Evolutionary conservation across 2,888 invertebrate species (phyloP).

Genomic region (Lymantria dispar): DNA sequence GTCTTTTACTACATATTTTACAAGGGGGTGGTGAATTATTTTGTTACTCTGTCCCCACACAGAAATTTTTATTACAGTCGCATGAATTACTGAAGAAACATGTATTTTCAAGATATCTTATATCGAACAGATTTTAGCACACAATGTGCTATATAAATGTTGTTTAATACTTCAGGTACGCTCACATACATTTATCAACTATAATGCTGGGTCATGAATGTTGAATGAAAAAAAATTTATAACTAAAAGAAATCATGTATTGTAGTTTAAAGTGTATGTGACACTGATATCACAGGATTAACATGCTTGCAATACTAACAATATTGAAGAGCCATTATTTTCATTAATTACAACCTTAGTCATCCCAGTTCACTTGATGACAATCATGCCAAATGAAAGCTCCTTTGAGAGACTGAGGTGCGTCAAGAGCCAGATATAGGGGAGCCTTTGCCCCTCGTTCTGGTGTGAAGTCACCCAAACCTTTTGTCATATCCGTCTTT

Average conservation of each 20-base stretch:
- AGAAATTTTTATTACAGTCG: too few relatives aligned
- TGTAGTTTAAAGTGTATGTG: constrained; percentile 71
- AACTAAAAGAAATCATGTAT: constrained; percentile 67
- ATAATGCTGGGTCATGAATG: background rate
- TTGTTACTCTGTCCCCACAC: too few relatives aligned
- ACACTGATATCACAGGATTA: constrained; percentile 77
- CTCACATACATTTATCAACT: too few relatives aligned
- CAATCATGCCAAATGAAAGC: constrained; percentile 77
- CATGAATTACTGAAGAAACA: too few relatives aligned
- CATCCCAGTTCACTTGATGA: constrained; percentile 78
- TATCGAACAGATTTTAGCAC: too few relatives aligned
- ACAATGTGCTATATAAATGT: too few relatives aligned
- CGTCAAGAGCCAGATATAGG: constrained; percentile 68
- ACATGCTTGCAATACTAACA: constrained; percentile 58
- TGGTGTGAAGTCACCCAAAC: constrained; percentile 72
- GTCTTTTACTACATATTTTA: too few relatives aligned
- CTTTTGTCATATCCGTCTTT: constrained; percentile 77
- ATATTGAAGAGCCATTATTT: constrained; percentile 3
- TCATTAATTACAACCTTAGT: constrained; percentile 49
- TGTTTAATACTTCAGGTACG: too few relatives aligned
- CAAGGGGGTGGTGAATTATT: too few relatives aligned
- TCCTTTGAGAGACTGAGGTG: constrained; percentile 70
- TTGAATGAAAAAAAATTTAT: constrained; percentile 44
- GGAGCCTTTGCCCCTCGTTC: constrained; percentile 72
- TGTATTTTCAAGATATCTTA: too few relatives aligned